A percentile compares a stretch with the other conserved stretches of the same genome.
Conservation (phyloP, 2,888 invertebrate genomes). For the Philereme transversata region DNA sequence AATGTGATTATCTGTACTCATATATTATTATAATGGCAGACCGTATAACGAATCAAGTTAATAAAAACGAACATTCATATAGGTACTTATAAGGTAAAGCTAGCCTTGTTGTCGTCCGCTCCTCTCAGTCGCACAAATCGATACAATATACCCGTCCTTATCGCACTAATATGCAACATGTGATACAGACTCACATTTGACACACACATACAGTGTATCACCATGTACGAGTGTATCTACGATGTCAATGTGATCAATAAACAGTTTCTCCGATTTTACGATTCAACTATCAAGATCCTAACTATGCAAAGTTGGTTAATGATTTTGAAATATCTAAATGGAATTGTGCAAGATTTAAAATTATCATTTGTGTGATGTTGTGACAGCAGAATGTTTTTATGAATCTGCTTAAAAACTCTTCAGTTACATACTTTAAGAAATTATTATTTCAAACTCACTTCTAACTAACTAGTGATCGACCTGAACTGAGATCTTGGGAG, state of each 20-base stretch:
- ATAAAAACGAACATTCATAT: slow-evolving; percentile 81
- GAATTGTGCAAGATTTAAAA: slow-evolving; percentile 27
- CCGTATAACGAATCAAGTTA: slow-evolving; percentile 78
- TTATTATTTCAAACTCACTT: too few relatives aligned
- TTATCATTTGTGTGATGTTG: slow-evolving; percentile 6
- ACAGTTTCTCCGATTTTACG: slow-evolving; percentile 82
- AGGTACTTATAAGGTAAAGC: slow-evolving; percentile 73
- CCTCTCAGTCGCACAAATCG: slow-evolving; percentile 64
- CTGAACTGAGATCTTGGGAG: too few relatives aligned
- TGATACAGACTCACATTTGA: slow-evolving; percentile 49
- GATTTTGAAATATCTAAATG: slow-evolving; percentile 63
- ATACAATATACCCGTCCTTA: slow-evolving; percentile 59
- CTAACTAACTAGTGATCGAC: too few relatives aligned
- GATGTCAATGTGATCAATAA: slow-evolving; percentile 79
- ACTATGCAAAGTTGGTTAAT: slow-evolving; percentile 77
- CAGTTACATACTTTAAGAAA: too few relatives aligned
- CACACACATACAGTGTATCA: slow-evolving; percentile 49
- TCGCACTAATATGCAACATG: slow-evolving; percentile 74
- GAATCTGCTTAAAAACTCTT: neutral
- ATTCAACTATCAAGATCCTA: slow-evolving; percentile 78
- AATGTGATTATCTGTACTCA: slow-evolving; percentile 67
- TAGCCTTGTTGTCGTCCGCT: slow-evolving; percentile 75
- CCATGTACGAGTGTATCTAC: slow-evolving; percentile 45
- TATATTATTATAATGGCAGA: slow-evolving; percentile 77
- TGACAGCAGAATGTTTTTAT: slow-evolving; percentile 1